Base-by-base conservation (phyloP, 2,113 vertebrate species). In the Sceloporus tristichus region DNA sequence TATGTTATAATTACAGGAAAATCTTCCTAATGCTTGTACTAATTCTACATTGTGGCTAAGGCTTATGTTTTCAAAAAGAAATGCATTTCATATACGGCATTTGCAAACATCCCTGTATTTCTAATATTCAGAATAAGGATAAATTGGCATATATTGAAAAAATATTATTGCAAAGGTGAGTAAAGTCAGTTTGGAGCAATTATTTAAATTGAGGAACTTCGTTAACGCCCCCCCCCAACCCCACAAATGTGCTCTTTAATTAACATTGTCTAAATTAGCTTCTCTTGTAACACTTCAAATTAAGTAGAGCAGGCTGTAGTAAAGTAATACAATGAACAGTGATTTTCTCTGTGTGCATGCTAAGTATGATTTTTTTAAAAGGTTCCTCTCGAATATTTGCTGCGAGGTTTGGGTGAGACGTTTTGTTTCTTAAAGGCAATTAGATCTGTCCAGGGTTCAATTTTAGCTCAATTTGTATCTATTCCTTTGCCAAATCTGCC, bases 131-230 rank as follows among this genome's bases (percentile, higher is more conserved):
- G n/a, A 88, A 21, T 0, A 0, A 59, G 84, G 89, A 66, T 79
- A 71, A 2, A 0, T 2, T 62, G 73, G 11, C 27, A 1, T 53
- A 2, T 1, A 21, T 74, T 27, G 3, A 5, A 14, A 1, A 0
- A 84, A 70, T 62, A 14, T 0, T 2, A 7, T 84, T 42, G 79
- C 38, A 42, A 70, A 80, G 25, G 70, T 10, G 79, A 89, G 87
- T 48, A 78, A 59, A 86, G 71, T 73, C 38, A 70, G 0, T 0
- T n/a, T 14, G 0, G 0, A 0, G 29, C 27, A 2, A 38, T 48
- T 40, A 19, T 0, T 48, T 84, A 48, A 27, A 48, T 74, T 79
- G 34, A 27, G 10, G 66, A 48, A 40, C 10, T 54, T 38, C 18
- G 16, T 78, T 81, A 77, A 85, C 79, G 40, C 84, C 84, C 82